Conservation (phyloP, 2,888 invertebrate species). For the Erebia ligea region DNA sequence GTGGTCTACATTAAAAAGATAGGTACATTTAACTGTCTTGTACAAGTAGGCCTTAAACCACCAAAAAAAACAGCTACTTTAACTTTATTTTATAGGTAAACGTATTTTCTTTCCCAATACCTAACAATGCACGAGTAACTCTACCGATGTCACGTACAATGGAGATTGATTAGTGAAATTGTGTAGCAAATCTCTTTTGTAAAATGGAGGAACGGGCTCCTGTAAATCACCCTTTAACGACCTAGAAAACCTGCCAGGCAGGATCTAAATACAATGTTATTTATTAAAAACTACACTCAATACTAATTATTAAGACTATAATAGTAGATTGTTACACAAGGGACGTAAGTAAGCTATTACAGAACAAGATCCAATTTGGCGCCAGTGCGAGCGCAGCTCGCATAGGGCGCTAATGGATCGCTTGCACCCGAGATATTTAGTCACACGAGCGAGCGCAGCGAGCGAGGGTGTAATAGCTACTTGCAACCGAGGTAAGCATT, state of each 20-base stretch:
- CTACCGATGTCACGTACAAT: slow-evolving; percentile 23
- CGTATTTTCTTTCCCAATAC: slow-evolving; percentile 14
- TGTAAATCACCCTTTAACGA: slow-evolving; percentile 17
- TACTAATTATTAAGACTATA: too few species aligned
- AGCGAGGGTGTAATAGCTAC: too few species aligned
- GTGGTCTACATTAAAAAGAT: too few species aligned
- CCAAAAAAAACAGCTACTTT: not conserved
- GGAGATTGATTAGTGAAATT: slow-evolving; percentile 23
- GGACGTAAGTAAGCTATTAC: too few species aligned
- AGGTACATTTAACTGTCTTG: too few species aligned
- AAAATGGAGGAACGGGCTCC: slow-evolving; percentile 5
- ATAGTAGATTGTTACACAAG: too few species aligned
- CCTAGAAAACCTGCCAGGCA: slow-evolving; percentile 1
- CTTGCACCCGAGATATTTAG: too few species aligned
- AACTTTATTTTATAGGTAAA: slow-evolving; percentile 4
- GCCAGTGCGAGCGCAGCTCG: too few species aligned
- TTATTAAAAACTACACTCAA: not conserved
- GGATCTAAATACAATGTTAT: not conserved
- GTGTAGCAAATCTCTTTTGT: slow-evolving; percentile 23
- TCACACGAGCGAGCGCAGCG: too few species aligned
- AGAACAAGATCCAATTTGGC: too few species aligned
- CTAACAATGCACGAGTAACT: slow-evolving; percentile 12
- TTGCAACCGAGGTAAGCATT: too few species aligned
- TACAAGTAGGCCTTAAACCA: not conserved
- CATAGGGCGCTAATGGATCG: too few species aligned